Conservation (phyloP, 1,140 invertebrate species). For the Eulimnadia texana region DNA sequence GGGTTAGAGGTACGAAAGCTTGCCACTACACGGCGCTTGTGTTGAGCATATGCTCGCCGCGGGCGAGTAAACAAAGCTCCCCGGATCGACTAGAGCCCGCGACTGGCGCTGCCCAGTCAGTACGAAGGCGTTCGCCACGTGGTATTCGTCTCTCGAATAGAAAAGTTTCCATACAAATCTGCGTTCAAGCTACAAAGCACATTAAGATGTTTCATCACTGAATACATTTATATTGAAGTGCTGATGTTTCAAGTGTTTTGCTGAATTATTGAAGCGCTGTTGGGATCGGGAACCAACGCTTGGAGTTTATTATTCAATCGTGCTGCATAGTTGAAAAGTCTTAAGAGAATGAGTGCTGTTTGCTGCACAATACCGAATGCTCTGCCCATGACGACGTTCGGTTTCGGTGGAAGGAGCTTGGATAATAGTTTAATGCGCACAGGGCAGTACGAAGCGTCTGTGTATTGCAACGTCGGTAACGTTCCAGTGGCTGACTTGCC, state of each 20-base stretch:
- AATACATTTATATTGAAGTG: too few relatives aligned
- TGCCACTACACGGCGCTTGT: too few relatives aligned
- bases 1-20: too few relatives aligned
- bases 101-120: not conserved
- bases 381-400: not conserved
- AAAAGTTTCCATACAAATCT: not conserved
- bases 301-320: too few relatives aligned
- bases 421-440: not conserved
- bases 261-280: too few relatives aligned
- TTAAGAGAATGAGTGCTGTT: slow-evolving; percentile 9
- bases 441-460: not conserved
- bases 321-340: too few relatives aligned
- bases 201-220: too few relatives aligned
- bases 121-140: not conserved
- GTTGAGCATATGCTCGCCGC: not conserved
- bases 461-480: not conserved
- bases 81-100: not conserved
- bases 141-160: not conserved
- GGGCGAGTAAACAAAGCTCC: not conserved
- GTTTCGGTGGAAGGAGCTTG: not conserved
- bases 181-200: too few relatives aligned
- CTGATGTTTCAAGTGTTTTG: not conserved
- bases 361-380: slow-evolving; percentile 1
- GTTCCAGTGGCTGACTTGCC: not conserved
- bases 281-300: too few relatives aligned